These are phyloP conservation scores for Engystomops pustulosus DNA, from an alignment of 2,113 vertebrate genomes.

Conservation along the genomic window DNA sequence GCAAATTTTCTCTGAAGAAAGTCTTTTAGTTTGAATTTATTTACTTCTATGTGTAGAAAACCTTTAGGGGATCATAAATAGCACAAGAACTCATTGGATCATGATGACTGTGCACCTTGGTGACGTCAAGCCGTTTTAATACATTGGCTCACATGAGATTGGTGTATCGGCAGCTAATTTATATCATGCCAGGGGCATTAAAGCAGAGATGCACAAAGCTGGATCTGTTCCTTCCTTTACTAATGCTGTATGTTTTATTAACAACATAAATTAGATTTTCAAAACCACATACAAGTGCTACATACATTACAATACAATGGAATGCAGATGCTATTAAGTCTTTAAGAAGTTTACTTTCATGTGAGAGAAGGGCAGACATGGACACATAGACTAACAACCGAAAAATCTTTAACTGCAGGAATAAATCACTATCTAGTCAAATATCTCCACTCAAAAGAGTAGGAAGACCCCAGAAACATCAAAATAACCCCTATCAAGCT, in stretches of 20 bases:
- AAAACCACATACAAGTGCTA: neutral
- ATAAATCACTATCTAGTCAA: no score
- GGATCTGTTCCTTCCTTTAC: neutral
- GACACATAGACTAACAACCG: no score
- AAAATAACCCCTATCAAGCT: no score
- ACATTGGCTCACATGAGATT: neutral
- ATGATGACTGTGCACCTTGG: neutral
- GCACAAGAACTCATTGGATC: neutral
- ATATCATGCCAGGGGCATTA: neutral
- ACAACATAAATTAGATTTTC: neutral
- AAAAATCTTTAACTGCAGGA: no score
- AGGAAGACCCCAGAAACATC: no score
- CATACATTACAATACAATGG: neutral
- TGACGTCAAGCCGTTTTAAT: neutral
- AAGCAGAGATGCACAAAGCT: neutral
- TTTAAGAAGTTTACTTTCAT: no score
- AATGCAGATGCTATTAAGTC: neutral
- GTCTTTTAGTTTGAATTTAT: neutral
- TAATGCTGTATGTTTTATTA: neutral
- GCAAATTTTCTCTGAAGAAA: no score
- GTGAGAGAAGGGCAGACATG: no score
- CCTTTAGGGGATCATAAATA: neutral
- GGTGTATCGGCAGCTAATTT: constrained; percentile 5
- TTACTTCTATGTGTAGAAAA: neutral
- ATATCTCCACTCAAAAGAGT: no score